Evolutionary conservation across 2,113 vertebrate species (phyloP).

Genomic region (Beaufortia kweichowensis): DNA sequence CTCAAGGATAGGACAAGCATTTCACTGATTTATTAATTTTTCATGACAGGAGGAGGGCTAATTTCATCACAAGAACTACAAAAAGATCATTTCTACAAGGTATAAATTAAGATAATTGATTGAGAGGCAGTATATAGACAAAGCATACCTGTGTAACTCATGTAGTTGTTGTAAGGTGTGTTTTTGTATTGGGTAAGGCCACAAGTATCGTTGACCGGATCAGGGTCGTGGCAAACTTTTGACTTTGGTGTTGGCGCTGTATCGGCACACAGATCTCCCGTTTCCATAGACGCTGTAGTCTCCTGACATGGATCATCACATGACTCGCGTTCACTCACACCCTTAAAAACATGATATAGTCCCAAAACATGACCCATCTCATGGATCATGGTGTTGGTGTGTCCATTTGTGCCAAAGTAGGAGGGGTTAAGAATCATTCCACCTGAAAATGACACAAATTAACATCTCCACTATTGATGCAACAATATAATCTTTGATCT

Average conservation of each 20-base stretch:
- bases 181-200: constrained; percentile 80
- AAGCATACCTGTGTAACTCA: constrained; percentile 93
- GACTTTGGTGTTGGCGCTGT: constrained; percentile 91
- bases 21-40: no score
- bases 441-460: constrained; percentile 68
- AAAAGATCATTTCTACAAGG: no score
- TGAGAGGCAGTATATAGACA: not conserved
- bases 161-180: constrained; percentile 94
- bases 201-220: constrained; percentile 85
- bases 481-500: not conserved
- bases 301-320: constrained; percentile 96
- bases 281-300: constrained; percentile 90
- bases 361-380: constrained; percentile 95
- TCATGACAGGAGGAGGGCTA: no score
- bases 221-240: constrained; percentile 88
- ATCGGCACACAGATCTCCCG: constrained; percentile 93
- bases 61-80: no score
- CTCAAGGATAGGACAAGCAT: no score
- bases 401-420: constrained; percentile 87
- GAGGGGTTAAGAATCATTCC: constrained; percentile 92
- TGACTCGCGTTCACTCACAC: constrained; percentile 93
- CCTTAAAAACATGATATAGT: constrained; percentile 97
- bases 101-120: not conserved
- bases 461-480: not conserved
- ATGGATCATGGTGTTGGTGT: constrained; percentile 95